Conservation (phyloP, 2,113 vertebrate species). For the Geococcyx californianus region DNA sequence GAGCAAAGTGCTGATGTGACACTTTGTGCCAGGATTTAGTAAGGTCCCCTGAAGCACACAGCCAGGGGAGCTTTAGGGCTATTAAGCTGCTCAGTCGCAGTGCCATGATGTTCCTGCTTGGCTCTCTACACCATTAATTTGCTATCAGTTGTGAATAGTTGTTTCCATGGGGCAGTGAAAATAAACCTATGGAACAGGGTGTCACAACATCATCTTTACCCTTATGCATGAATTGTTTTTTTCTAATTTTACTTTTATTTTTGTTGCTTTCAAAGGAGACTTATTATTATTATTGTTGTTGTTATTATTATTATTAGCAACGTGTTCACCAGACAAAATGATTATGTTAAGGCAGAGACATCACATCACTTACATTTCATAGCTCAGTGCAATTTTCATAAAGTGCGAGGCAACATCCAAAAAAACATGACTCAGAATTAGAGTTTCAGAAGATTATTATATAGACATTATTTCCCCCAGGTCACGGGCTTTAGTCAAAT, state of each 20-base stretch:
- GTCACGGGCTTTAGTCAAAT: slow-evolving; percentile 98
- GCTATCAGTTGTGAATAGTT: slow-evolving; percentile 7
- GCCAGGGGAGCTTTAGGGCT: slow-evolving; percentile 39
- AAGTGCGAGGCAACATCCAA: slow-evolving; percentile 85
- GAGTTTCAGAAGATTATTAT: slow-evolving; percentile 96
- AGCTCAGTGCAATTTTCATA: slow-evolving; percentile 87
- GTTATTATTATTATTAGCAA: slow-evolving; percentile 68
- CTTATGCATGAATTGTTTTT: background rate
- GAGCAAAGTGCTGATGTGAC: slow-evolving; percentile 10
- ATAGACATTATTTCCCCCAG: slow-evolving; percentile 99
- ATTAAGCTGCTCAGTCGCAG: slow-evolving; percentile 25
- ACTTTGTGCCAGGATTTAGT: slow-evolving; percentile 6
- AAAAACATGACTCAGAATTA: slow-evolving; percentile 90
- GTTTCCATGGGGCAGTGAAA: background rate
- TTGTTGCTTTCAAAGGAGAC: slow-evolving; percentile 16
- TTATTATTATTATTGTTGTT: background rate
- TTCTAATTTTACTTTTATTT: slow-evolving; percentile 26
- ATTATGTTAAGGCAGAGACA: slow-evolving; percentile 83
- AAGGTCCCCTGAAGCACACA: background rate
- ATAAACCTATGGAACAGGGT: background rate
- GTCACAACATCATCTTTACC: background rate
- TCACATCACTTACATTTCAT: slow-evolving; percentile 88
- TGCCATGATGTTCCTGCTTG: background rate
- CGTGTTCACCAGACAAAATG: slow-evolving; percentile 80
- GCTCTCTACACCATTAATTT: slow-evolving; percentile 35